Conservation (phyloP, 2,113 vertebrate species). For the Indri indri region DNA sequence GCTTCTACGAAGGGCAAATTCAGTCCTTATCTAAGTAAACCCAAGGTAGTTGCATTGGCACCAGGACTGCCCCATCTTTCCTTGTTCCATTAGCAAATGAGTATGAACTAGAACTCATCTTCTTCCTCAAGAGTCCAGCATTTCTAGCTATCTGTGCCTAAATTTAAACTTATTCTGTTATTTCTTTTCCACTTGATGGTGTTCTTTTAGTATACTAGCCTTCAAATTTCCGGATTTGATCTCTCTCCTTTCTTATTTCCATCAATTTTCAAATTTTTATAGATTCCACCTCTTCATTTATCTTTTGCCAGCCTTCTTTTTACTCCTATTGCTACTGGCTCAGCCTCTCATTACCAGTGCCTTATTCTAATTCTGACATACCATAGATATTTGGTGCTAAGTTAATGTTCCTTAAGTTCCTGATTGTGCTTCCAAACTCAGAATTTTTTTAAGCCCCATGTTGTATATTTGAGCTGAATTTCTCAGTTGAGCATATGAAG, state of each 20-base stretch:
- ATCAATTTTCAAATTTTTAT: background rate
- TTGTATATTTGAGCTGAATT: constrained; percentile 13
- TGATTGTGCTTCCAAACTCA: background rate
- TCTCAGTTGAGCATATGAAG: background rate
- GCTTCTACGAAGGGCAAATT: background rate
- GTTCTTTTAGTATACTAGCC: background rate
- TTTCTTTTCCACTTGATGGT: background rate
- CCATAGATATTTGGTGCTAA: background rate
- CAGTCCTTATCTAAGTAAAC: background rate
- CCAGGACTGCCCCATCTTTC: background rate
- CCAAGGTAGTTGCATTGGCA: background rate
- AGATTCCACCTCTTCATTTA: background rate
- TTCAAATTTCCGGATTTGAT: constrained; percentile 19
- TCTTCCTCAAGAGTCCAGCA: background rate
- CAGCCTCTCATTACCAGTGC: background rate
- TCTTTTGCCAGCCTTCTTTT: constrained; percentile 5
- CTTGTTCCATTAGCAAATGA: background rate
- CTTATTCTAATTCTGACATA: background rate
- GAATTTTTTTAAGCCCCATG: background rate
- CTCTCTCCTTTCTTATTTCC: background rate
- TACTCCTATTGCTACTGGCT: background rate
- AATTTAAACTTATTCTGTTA: background rate
- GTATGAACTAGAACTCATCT: background rate
- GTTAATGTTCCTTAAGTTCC: background rate
- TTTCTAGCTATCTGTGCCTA: constrained; percentile 13